Percentiles rank a stretch among this genome's conserved stretches.
These are phyloP conservation scores for Cettia cetti DNA, from an alignment of 2,113 vertebrate genomes.

Conservation along the genomic window DNA sequence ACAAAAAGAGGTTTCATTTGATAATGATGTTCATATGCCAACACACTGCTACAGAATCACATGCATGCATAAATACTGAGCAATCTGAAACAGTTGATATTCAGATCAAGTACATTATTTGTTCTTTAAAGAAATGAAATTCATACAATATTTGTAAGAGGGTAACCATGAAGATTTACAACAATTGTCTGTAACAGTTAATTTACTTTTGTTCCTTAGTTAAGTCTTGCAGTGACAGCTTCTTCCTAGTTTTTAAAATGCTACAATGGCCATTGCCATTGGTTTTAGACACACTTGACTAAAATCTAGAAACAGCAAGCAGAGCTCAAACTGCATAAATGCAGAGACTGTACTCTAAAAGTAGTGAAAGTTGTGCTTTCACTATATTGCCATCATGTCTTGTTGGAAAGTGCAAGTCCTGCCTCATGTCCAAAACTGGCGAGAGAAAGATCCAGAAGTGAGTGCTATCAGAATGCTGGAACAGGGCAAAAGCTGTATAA, in stretches of 20 bases:
- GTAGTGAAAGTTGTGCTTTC: background rate
- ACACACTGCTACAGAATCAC: background rate
- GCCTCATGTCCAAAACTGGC: background rate
- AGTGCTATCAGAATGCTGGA: background rate
- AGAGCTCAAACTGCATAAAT: background rate
- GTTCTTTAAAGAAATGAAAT: background rate
- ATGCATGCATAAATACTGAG: accelerated
- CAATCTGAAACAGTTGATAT: background rate
- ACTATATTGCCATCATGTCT: background rate
- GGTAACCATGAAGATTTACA: background rate
- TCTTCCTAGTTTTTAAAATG: background rate
- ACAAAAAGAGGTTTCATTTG: background rate
- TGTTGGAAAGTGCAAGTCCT: background rate
- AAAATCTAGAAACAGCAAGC: background rate
- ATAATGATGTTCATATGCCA: background rate
- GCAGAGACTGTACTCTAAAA: background rate
- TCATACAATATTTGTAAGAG: background rate
- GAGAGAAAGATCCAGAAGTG: background rate
- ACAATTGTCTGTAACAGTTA: background rate
- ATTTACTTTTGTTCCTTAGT: background rate
- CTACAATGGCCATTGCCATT: background rate
- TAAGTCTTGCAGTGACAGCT: background rate
- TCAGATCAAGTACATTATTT: background rate
- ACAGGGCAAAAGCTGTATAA: background rate
- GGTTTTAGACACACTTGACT: background rate